Evolutionary conservation across 2,888 invertebrate genomes (phyloP).

Genomic region (Synergus umbraculus): DNA sequence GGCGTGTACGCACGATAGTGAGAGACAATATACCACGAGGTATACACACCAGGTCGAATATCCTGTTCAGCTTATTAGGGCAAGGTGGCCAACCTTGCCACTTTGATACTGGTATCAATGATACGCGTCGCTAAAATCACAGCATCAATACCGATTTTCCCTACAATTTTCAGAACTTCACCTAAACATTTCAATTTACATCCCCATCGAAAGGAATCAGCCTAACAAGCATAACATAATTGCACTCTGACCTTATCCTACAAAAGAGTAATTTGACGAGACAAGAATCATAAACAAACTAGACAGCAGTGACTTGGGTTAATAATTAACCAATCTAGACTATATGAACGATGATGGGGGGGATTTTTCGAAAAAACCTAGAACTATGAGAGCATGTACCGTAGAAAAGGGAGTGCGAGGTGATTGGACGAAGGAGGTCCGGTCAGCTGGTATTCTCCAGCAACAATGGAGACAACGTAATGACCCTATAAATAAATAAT

Average conservation of each 20-base stretch:
- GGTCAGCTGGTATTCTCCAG: constrained; percentile 45
- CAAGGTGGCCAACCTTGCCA: constrained; percentile 71
- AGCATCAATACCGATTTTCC: too few relatives aligned
- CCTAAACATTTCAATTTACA: not conserved
- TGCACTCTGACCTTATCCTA: not conserved
- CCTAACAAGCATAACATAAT: not conserved
- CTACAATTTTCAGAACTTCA: not conserved
- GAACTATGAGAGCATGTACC: constrained; percentile 20
- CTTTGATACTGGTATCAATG: constrained; percentile 69
- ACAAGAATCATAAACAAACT: constrained; percentile 30
- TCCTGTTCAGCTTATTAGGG: constrained; percentile 75
- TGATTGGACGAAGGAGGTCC: constrained; percentile 29
- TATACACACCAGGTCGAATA: constrained; percentile 60
- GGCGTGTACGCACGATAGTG: constrained; percentile 57
- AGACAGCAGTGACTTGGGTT: not conserved
- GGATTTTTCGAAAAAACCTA: not conserved
- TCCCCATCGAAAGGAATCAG: not conserved
- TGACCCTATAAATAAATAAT: constrained; percentile 74
- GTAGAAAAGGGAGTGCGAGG: constrained; percentile 33
- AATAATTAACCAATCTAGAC: constrained; percentile 19
- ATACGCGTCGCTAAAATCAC: constrained; percentile 49
- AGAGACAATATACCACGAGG: constrained; percentile 54
- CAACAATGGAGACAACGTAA: constrained; percentile 72
- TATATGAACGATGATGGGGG: not conserved
- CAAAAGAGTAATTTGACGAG: constrained; percentile 23